Evolutionary conservation across 2,797 vertebrate genomes (phyloP), one percentile per base, ranked within the genome.

Genomic region (Sebastes oblongus): DNA sequence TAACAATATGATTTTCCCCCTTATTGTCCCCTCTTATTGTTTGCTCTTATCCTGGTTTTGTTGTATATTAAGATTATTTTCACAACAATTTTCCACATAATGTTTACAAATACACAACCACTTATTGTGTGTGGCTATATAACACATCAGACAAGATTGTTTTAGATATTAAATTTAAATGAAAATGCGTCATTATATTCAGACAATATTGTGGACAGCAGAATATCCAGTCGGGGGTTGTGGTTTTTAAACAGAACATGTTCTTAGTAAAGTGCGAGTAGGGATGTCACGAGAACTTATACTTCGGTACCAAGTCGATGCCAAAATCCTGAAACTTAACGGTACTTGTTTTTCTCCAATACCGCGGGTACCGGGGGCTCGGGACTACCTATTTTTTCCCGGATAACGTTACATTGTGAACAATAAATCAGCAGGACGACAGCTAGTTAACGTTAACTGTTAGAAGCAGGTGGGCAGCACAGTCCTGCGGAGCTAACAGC

Each of bases 21-120:
- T 86, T 89, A 90, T 94, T 93, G 91, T 92, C 78, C 78, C 72
- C 59, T 86, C 80, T 88, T 89, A 88, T 94, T 92, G 85, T 88
- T 72, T 87, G 75, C 76, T 87, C 76, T 92, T 89, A 87, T 91
- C 86, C 77, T 76, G 75, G 70, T 84, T 84, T 82, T 77, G 77
- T 84, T 74, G 73, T 89, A 73, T 89, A 71, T 88, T 88, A 56
- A 72, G 73, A 88, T 87, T 80, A 89, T 91, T 92, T 87, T 91
- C 86, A 72, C 65, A 81, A 82, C 80, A 73, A 56, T 89, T 82
- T 42, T 91, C 58, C 69, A 71, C 75, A 79, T 72, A 73, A 54
- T 87, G 83, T 87, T 79, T 81, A 81, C 82, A 77, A 88, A 85
- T 62, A 22, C 72, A 80, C 66, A 61, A 55, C 66, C 42, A 60